These are phyloP conservation scores for Lagorchestes hirsutus DNA, from an alignment of 2,797 vertebrate genomes.

Conservation along the genomic window DNA sequence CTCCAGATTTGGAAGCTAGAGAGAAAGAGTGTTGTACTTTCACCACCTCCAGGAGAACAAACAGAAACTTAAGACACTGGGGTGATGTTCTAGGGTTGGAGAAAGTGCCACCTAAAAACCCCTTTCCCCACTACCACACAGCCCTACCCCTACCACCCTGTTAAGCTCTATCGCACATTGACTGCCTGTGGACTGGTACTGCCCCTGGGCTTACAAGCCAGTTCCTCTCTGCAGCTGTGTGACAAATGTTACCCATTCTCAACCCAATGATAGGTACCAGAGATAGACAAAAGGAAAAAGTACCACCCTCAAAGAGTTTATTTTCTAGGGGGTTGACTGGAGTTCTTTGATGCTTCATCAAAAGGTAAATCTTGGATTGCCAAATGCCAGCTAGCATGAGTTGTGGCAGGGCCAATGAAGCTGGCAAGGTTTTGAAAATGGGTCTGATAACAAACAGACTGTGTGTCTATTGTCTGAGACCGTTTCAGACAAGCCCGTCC, in stretches of 20 bases:
- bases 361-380: not conserved
- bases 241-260: not conserved
- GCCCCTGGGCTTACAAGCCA: not conserved
- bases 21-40: not conserved
- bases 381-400: not conserved
- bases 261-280: not conserved
- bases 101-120: not conserved
- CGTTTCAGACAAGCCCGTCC: not conserved
- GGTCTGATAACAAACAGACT: conserved; percentile 3
- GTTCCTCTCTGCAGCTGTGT: not conserved
- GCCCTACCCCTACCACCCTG: not conserved
- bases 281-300: not conserved
- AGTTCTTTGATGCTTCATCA: not conserved
- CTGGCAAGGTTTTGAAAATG: not conserved
- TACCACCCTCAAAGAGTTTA: not conserved
- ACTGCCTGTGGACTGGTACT: not conserved
- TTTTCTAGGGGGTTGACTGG: not conserved
- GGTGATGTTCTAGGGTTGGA: not conserved
- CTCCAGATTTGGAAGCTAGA: not conserved
- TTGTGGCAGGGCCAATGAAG: not conserved
- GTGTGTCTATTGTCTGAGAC: not conserved
- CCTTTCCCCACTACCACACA: not conserved
- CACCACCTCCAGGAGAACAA: not conserved
- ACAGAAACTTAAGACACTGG: not conserved
- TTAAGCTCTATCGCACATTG: not conserved